Conservation (phyloP, 2,888 invertebrate genomes). For the Barypeithes pellucidus region DNA sequence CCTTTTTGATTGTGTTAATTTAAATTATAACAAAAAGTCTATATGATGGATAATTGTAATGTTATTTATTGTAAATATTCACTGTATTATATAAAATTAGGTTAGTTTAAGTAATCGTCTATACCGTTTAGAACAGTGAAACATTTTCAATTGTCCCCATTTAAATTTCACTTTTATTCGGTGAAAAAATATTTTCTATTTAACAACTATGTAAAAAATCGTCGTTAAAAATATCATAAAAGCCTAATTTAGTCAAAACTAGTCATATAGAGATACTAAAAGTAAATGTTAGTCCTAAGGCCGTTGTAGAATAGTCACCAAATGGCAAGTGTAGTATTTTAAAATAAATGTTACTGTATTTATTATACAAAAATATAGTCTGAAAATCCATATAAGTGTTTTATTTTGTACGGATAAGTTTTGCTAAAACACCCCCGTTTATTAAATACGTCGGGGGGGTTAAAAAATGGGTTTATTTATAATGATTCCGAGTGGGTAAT, state of each 20-base stretch:
- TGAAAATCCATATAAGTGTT: constrained; percentile 52
- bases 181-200: constrained; percentile 8
- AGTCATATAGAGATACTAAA: constrained; percentile 60
- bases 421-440: neutral
- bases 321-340: constrained; percentile 61
- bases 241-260: constrained; percentile 59
- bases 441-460: neutral
- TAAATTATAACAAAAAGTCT: constrained; percentile 31
- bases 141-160: neutral
- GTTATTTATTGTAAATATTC: constrained; percentile 38
- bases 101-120: constrained; percentile 30
- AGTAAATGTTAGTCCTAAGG: constrained; percentile 61
- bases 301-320: constrained; percentile 61
- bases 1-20: constrained; percentile 33
- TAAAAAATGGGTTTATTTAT: neutral
- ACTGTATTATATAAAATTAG: constrained; percentile 29
- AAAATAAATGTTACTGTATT: constrained; percentile 70
- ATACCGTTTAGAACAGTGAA: constrained; percentile 12
- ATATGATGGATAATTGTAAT: constrained; percentile 34
- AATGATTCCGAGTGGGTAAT: constrained; percentile 2
- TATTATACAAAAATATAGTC: constrained; percentile 68
- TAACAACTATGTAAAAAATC: constrained; percentile 28
- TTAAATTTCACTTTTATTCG: neutral
- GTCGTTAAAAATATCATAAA: constrained; percentile 63
- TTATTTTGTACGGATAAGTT: neutral